Evolutionary conservation across 2,797 vertebrate genomes (phyloP).

Genomic region (Neostethus bicornis): DNA sequence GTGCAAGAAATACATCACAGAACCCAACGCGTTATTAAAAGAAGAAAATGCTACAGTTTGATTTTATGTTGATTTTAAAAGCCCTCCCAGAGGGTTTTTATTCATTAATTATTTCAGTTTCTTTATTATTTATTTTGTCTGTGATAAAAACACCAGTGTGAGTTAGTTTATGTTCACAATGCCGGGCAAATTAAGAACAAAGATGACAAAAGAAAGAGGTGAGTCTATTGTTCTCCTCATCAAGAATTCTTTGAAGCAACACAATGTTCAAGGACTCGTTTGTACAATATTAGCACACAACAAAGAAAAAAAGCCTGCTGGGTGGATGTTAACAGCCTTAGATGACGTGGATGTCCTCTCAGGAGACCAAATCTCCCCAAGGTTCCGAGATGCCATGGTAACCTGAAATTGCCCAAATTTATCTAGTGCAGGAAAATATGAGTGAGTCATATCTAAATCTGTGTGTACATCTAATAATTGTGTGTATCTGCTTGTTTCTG

Average conservation of each 20-base stretch:
- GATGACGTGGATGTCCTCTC: slow-evolving; percentile 32
- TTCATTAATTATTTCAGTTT: slow-evolving; percentile 72
- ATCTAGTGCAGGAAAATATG: slow-evolving; percentile 29
- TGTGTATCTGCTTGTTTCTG: slow-evolving; percentile 19
- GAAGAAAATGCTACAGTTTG: slow-evolving; percentile 75
- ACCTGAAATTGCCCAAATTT: slow-evolving; percentile 45
- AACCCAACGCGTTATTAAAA: slow-evolving; percentile 77
- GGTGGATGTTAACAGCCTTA: slow-evolving; percentile 35
- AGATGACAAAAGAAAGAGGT: slow-evolving; percentile 63
- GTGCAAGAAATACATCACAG: slow-evolving; percentile 80
- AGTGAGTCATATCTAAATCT: slow-evolving; percentile 14
- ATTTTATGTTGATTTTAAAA: slow-evolving; percentile 83
- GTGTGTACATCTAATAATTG: slow-evolving; percentile 18
- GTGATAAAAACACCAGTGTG: slow-evolving; percentile 62
- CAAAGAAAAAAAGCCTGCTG: slow-evolving; percentile 31
- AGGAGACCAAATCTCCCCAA: slow-evolving; percentile 28
- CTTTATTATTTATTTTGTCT: slow-evolving; percentile 54
- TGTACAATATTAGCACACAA: slow-evolving; percentile 60
- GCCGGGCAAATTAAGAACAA: slow-evolving; percentile 71
- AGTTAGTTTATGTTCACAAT: slow-evolving; percentile 64
- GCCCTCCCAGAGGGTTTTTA: slow-evolving; percentile 66
- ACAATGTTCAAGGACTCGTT: slow-evolving; percentile 67
- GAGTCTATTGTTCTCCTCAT: slow-evolving; percentile 53
- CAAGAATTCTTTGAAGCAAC: slow-evolving; percentile 62
- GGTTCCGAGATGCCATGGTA: slow-evolving; percentile 36